Evolutionary conservation across 2,888 invertebrate genomes (phyloP), one percentile per base, ranked within the genome.

Genomic region (Metallyticus violacea): DNA sequence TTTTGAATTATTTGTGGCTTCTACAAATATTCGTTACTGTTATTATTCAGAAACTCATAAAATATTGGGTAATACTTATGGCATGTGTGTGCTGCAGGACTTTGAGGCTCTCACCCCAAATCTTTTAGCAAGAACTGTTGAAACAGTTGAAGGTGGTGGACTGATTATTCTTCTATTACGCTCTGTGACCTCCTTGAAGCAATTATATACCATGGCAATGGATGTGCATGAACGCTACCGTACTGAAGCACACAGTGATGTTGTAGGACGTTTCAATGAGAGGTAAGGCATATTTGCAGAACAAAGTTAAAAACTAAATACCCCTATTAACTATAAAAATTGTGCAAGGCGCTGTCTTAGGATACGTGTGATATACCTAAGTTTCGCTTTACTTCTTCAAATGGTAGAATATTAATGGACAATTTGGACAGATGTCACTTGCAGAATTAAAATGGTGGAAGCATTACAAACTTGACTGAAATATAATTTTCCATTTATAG

Each of bases 31-130:
- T 90, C 96, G 99, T 88, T 99, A 99, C 89, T 96, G 99, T 90
- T 99, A 99, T 92, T 99, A 99, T 91, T 96, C 96, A 0, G 99
- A 99, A 91, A 99, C 99, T 0, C 99, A 99, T 91, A 97, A 98
- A 89, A 98, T 99, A 91, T 94, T 99, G 0, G 99, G 99, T 86
- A 98, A 98, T 90, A 99, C 99, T 0, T 99, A 97, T 92, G 98
- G 98, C 85, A 97, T 98, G 92, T 98, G 99, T 93, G 88, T 90
- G 80, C 88, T 90, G 1, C 91, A 97, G 96, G 99, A 99, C 91
- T 99, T 99, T 93, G 99, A 99, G 93, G 99, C 99, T 0, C 91
- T 99, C 0, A 99, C 99, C 1, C 99, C 99, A 0, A 99, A 99
- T 92, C 93, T 99, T 88, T 93, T 99, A 91, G 99, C 99, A 0